A percentile compares a stretch with the other conserved stretches of the same genome.
Evolutionary conservation across 2,797 vertebrate genomes (phyloP).

Genomic region (Muraenolepis orangiensis): DNA sequence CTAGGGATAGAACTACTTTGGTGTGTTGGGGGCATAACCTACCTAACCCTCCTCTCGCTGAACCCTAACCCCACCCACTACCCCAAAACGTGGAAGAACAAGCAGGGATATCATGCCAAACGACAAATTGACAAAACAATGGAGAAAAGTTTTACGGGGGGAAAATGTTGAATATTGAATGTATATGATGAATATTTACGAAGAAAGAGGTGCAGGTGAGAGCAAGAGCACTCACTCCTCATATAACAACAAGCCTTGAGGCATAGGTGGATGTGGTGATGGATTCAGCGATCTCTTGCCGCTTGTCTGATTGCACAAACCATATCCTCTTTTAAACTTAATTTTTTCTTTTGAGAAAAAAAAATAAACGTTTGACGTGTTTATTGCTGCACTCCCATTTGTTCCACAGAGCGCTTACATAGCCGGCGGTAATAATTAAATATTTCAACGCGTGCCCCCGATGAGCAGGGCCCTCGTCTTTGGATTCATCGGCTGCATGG

Average conservation of each 20-base stretch:
- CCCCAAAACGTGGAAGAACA: neutral
- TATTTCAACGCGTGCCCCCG: neutral
- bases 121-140: too few species aligned
- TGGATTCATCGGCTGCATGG: neutral
- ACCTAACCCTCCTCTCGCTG: too few species aligned
- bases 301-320: neutral
- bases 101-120: neutral
- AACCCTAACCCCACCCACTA: neutral
- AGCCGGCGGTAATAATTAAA: neutral
- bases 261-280: neutral
- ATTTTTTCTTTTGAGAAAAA: neutral
- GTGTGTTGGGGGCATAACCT: too few species aligned
- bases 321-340: neutral
- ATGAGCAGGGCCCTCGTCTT: neutral
- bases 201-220: neutral
- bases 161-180: neutral
- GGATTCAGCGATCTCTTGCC: neutral
- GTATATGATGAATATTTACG: neutral
- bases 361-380: neutral
- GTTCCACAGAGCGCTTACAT: neutral
- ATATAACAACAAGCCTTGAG: neutral
- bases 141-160: neutral
- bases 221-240: neutral
- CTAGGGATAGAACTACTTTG: too few species aligned
- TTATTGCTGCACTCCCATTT: neutral